Conservation (phyloP, 64 coral and sea anemone species). For the Pocillopora verrucosa region DNA sequence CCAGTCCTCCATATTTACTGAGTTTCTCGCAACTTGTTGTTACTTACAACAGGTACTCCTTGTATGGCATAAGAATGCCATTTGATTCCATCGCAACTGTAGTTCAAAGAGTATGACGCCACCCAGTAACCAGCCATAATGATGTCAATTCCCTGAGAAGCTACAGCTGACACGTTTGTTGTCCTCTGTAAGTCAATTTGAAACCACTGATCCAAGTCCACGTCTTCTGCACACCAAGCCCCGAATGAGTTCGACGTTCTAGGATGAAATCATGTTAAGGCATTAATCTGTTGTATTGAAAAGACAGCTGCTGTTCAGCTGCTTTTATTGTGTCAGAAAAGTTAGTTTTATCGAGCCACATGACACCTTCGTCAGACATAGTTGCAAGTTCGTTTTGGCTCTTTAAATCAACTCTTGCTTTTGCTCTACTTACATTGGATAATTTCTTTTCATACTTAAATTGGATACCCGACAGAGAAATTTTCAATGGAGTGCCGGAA, state of each 20-base stretch:
- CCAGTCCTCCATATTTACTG: too few relatives aligned
- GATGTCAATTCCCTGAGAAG: conserved; percentile 68
- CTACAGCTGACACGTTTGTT: conserved; percentile 47
- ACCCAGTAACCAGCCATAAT: conserved; percentile 66
- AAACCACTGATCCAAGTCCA: conserved; percentile 61
- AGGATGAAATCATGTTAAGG: background rate
- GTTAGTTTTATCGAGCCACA: too few relatives aligned
- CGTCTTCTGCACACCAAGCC: conserved; percentile 64
- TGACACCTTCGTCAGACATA: too few relatives aligned
- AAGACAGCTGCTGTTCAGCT: too few relatives aligned
- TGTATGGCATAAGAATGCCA: conserved; percentile 51
- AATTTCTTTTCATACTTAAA: too few relatives aligned
- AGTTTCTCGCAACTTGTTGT: background rate
- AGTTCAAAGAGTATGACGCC: conserved; percentile 69
- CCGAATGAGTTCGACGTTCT: conserved; percentile 55
- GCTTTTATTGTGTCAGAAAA: too few relatives aligned
- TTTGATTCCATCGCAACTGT: conserved; percentile 69
- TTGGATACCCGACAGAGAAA: too few relatives aligned
- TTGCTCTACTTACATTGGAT: too few relatives aligned
- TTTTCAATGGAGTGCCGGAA: too few relatives aligned
- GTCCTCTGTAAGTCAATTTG: conserved; percentile 63
- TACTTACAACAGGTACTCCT: conserved; percentile 7
- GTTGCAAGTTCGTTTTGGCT: too few relatives aligned
- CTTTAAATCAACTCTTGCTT: too few relatives aligned
- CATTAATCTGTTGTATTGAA: too few relatives aligned